Percentiles rank a stretch among this genome's conserved stretches.
Conservation (phyloP, 92 coral and sea anemone genomes). For the Porites evermanni region DNA sequence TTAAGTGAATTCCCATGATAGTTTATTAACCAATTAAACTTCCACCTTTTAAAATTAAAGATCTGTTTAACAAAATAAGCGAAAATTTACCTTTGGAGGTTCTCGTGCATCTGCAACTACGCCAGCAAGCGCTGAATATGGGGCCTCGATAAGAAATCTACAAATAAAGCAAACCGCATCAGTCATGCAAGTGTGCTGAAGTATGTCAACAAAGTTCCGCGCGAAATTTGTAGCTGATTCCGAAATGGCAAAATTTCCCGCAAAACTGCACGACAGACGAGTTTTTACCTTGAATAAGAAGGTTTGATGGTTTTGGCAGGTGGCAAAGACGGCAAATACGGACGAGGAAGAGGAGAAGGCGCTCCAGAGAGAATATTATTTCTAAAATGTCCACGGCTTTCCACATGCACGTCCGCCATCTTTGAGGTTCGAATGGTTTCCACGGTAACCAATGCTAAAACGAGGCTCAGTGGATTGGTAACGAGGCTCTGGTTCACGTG, state of each 20-base stretch:
- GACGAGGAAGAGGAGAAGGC: slow-evolving; percentile 95
- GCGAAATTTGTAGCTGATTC: background rate
- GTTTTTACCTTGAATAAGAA: slow-evolving; percentile 85
- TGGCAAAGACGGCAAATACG: slow-evolving; percentile 95
- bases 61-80: background rate
- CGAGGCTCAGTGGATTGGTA: slow-evolving; percentile 16
- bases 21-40: slow-evolving; percentile 30
- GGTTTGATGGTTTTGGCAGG: slow-evolving; percentile 87
- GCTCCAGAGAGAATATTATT: slow-evolving; percentile 80
- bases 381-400: slow-evolving; percentile 47
- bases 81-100: slow-evolving; percentile 85
- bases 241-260: background rate
- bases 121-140: slow-evolving; percentile 87
- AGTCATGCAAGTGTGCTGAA: background rate
- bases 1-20: slow-evolving; percentile 24
- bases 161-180: slow-evolving; percentile 11
- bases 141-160: slow-evolving; percentile 92
- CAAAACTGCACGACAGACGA: background rate
- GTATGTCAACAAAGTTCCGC: slow-evolving; percentile 7
- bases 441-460: slow-evolving; percentile 15
- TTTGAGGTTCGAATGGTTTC: slow-evolving; percentile 24
- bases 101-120: slow-evolving; percentile 94
- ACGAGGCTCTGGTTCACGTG: background rate
- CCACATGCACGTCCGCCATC: slow-evolving; percentile 88
- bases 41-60: background rate